Evolutionary conservation across 1,140 invertebrate species (phyloP).

Genomic region (Apis cerana): DNA sequence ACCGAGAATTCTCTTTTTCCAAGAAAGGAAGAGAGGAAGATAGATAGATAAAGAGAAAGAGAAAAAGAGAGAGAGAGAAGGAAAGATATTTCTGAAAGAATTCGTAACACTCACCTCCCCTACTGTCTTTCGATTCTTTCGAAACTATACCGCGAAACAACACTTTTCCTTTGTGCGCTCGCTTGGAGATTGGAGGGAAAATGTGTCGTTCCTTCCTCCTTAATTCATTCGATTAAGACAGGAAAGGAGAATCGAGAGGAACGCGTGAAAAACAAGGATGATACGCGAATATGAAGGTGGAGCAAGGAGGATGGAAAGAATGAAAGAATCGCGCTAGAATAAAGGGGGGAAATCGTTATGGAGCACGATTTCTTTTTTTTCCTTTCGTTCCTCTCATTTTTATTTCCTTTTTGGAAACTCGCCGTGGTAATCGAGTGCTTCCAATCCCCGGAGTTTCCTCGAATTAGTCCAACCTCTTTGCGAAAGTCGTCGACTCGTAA

Average conservation of each 20-base stretch:
- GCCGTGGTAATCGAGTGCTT: conserved; percentile 33
- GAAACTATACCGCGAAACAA: not conserved
- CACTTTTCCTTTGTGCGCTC: not conserved
- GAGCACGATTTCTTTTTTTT: not conserved
- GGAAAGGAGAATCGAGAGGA: not conserved
- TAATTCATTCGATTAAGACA: conserved; percentile 49
- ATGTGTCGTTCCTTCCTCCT: not conserved
- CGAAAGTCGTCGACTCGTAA: conserved; percentile 40
- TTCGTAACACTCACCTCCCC: not conserved
- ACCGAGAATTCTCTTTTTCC: conserved; percentile 15
- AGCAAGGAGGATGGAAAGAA: not conserved
- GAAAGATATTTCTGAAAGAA: not conserved
- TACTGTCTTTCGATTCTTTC: not conserved
- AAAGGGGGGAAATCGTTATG: conserved; percentile 26
- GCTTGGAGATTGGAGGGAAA: not conserved
- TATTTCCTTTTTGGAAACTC: conserved; percentile 31
- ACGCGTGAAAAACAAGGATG: conserved; percentile 31
- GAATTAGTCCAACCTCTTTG: conserved; percentile 28
- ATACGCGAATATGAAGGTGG: conserved; percentile 14
- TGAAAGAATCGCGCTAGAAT: conserved; percentile 23
- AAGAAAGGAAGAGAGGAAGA: not conserved
- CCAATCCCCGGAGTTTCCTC: not conserved
- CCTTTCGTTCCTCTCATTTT: not conserved
- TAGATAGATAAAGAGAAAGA: no score
- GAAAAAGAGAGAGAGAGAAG: no score